Conservation (phyloP, 2,113 vertebrate genomes). For the Actinemys pallida region DNA sequence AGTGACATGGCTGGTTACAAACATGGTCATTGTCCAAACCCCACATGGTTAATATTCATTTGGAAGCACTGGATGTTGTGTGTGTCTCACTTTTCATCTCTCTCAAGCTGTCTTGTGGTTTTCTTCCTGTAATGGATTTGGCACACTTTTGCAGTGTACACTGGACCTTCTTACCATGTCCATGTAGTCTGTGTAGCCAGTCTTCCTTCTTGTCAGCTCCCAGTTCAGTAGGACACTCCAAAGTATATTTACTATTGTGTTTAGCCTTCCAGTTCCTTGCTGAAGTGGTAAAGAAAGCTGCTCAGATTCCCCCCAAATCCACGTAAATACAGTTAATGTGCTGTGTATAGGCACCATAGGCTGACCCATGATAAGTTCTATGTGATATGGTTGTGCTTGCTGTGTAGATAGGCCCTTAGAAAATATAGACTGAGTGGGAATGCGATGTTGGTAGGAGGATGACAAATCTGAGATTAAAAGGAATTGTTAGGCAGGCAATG, state of each 20-base stretch:
- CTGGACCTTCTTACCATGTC: background rate
- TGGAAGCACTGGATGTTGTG: background rate
- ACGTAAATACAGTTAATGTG: background rate
- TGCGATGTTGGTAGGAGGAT: background rate
- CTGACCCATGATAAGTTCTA: background rate
- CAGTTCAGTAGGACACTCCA: background rate
- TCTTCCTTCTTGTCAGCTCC: background rate
- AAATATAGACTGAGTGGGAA: background rate
- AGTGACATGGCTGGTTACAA: background rate
- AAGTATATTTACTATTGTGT: background rate
- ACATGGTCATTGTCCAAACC: background rate
- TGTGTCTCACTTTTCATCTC: background rate
- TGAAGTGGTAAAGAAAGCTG: background rate
- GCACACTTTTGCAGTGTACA: background rate
- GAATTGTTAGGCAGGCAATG: background rate
- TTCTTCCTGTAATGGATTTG: background rate
- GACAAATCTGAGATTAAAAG: background rate
- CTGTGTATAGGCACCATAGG: background rate
- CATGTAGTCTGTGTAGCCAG: background rate
- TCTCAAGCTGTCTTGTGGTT: background rate
- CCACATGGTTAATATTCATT: background rate
- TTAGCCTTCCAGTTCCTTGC: background rate
- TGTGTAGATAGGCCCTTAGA: background rate
- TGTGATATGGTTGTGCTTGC: accelerated
- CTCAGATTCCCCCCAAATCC: background rate